Evolutionary conservation across 2,888 invertebrate genomes (phyloP), one percentile per base, ranked within the genome.

Genomic region (Nemurella pictetii): DNA sequence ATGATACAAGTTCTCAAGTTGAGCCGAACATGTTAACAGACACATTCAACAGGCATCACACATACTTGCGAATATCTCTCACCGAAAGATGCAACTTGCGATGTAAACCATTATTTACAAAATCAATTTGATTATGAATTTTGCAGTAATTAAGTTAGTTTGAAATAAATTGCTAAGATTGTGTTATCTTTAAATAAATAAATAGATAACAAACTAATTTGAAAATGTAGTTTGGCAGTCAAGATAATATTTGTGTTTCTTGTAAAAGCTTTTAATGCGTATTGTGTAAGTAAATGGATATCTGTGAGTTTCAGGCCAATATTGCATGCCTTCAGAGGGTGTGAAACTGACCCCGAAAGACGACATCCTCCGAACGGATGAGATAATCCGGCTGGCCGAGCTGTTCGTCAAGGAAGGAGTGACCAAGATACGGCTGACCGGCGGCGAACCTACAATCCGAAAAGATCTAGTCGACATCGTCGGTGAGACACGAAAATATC

Each of bases 291-390:
- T n/a, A n/a, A n/a, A 35, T 35, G 5, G 12, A 55, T 15, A 12
- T 55, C 5, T 20, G 15, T 20, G 55, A 12, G 55, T 88, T 89
- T 74, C 89, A 98, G 98, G 98, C 91, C 94, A 95, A 88, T 99
- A 99, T 91, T 99, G 99, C 91, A 99, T 99, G 99, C 99, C 99
- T 9, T 96, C 95, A 75, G 97, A 97, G 89, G 99, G 99, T 78
- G 97, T 98, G 84, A 91, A 94, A 84, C 91, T 99, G 87, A 95
- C 97, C 80, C 93, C 95, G 85, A 95, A 95, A 87, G 90, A 93
- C 9, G 92, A 95, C 86, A 92, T 99, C 86, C 92, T 99, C 84
- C 94, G 94, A 27, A 94, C 94, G 4, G 94, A 94, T 80, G 99
- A 99, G 92, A 94, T 99, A 86, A 89, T 96, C 85, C 92, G 93